Conservation (phyloP, 2,113 vertebrate species). For the Archocentrus centrarchus region DNA sequence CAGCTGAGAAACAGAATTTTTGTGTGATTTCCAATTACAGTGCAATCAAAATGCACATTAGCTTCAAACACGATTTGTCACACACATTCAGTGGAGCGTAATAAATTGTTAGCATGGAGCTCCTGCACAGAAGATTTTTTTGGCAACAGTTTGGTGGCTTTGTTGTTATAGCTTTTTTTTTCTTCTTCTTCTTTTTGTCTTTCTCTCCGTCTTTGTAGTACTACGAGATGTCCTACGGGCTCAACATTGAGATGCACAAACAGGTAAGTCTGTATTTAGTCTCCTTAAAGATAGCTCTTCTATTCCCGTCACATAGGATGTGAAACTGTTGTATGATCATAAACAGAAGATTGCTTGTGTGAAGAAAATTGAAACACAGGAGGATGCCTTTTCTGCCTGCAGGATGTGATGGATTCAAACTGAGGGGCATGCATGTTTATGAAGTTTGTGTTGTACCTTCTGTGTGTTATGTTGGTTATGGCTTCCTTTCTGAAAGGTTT, state of each 20-base stretch:
- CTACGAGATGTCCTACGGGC: constrained; percentile 90
- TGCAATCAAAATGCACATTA: not conserved
- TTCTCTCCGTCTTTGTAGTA: constrained; percentile 56
- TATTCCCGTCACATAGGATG: not conserved
- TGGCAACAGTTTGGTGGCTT: not conserved
- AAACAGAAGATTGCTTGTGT: not conserved
- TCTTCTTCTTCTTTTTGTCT: not conserved
- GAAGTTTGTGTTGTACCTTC: not conserved
- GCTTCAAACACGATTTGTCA: not conserved
- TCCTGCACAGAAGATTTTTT: not conserved
- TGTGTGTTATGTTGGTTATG: not conserved
- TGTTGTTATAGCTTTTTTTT: not conserved
- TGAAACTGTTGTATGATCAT: not conserved
- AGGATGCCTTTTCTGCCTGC: not conserved
- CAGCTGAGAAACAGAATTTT: not conserved
- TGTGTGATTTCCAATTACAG: not conserved
- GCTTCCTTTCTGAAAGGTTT: not conserved
- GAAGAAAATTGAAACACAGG: not conserved
- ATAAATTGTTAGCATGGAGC: not conserved
- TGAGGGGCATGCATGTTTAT: not conserved
- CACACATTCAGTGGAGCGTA: not conserved
- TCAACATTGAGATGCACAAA: constrained; percentile 99
- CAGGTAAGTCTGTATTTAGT: constrained; percentile 75
- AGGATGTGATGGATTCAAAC: constrained; percentile 15
- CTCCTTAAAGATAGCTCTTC: not conserved